Evolutionary conservation across 2,113 vertebrate species (phyloP).

Genomic region (Salvator merianae): DNA sequence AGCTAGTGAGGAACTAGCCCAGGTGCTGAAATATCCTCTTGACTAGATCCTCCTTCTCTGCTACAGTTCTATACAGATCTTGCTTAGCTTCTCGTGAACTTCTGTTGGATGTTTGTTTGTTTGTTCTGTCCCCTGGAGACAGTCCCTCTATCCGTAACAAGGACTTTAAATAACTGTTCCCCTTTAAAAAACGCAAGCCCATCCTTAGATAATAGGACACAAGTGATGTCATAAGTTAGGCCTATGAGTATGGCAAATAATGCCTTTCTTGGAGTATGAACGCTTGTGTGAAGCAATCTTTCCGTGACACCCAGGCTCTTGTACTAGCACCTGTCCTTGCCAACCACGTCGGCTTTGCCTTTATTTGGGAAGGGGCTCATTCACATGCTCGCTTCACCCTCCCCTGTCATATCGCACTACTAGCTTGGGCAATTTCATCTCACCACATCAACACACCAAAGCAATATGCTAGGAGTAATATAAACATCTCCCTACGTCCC

Average conservation of each 20-base stretch:
- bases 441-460: neutral
- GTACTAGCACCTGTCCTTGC: too few species aligned
- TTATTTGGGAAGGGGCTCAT: neutral
- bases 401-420: neutral
- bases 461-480: neutral
- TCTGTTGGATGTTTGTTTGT: too few species aligned
- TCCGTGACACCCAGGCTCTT: neutral
- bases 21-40: neutral
- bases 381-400: neutral
- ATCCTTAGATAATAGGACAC: neutral
- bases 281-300: neutral
- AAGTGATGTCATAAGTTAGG: neutral
- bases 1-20: neutral
- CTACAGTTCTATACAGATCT: neutral
- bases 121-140: neutral
- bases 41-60: neutral
- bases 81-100: neutral
- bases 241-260: neutral
- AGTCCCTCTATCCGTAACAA: neutral
- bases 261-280: too few species aligned
- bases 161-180: neutral
- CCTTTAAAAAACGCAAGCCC: neutral
- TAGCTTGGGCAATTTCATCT: neutral
- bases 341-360: too few species aligned
- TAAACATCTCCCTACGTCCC: neutral